Evolutionary conservation across 2,888 invertebrate species (phyloP).

Genomic region (Thereva unica): DNA sequence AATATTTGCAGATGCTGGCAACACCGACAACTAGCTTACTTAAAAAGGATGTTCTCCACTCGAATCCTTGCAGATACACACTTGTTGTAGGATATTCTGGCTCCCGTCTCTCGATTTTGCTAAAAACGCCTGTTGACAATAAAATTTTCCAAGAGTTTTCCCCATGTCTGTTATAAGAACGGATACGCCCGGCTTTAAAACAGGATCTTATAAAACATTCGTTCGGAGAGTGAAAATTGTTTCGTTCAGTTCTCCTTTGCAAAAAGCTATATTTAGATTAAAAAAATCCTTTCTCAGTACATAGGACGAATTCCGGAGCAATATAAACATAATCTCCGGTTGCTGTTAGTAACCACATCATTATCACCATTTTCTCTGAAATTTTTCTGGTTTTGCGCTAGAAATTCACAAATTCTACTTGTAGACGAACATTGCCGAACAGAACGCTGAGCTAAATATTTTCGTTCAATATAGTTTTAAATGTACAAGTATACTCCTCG

Average conservation of each 20-base stretch:
- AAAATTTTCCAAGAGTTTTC: neutral
- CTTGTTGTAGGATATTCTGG: constrained; percentile 14
- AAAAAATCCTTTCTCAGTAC: too few relatives aligned
- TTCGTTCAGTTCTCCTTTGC: constrained; percentile 7
- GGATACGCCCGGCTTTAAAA: constrained; percentile 25
- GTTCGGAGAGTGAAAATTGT: neutral
- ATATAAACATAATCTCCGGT: constrained; percentile 15
- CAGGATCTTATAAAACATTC: neutral
- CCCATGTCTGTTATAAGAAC: neutral
- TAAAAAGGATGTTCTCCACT: too few relatives aligned
- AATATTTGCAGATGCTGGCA: too few relatives aligned
- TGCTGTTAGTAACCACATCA: constrained; percentile 32
- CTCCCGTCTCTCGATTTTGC: too few relatives aligned
- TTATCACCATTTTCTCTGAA: constrained; percentile 11
- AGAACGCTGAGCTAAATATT: too few relatives aligned
- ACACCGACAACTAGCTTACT: too few relatives aligned
- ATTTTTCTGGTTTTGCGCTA: constrained; percentile 13
- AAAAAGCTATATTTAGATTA: too few relatives aligned
- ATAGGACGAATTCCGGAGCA: neutral
- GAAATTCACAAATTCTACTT: neutral
- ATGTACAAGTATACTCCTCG: too few relatives aligned
- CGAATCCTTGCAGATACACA: too few relatives aligned
- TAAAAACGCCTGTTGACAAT: constrained; percentile 18
- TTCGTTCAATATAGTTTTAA: too few relatives aligned
- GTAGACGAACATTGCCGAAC: too few relatives aligned